Conservation (phyloP, 2,113 vertebrate species). For the Zeus faber region DNA sequence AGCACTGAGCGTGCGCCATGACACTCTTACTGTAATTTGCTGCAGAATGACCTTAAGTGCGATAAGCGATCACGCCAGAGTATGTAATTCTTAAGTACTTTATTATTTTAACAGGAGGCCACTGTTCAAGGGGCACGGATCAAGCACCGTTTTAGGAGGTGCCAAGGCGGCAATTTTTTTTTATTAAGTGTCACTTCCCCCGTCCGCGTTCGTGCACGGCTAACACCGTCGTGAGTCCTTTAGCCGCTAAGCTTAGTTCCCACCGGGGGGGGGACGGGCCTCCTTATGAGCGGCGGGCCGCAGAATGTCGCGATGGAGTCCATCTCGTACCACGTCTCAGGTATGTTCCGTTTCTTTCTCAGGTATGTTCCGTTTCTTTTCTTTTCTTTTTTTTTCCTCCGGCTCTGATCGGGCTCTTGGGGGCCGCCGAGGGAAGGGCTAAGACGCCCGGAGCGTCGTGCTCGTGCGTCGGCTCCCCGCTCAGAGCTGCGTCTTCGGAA, state of each 20-base stretch:
- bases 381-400: conserved; percentile 37
- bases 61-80: conserved; percentile 19
- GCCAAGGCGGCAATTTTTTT: no score
- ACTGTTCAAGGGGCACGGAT: conserved; percentile 2
- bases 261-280: no score
- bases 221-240: conserved; percentile 28
- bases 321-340: no score
- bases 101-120: conserved; percentile 2
- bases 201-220: conserved; percentile 20
- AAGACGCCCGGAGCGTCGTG: conserved; percentile 30
- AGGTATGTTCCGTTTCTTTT: conserved; percentile 39
- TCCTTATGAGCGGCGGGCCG: no score
- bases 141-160: conserved; percentile 26
- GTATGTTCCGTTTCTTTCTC: no score
- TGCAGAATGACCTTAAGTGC: conserved; percentile 17
- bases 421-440: conserved; percentile 35
- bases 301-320: no score
- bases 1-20: conserved; percentile 32
- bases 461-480: conserved; percentile 29
- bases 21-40: conserved; percentile 29
- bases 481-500: conserved; percentile 44
- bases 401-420: conserved; percentile 37
- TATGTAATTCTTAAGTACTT: conserved; percentile 6
- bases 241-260: conserved; percentile 18
- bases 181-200: conserved; percentile 10